Percentiles rank a stretch among this genome's conserved stretches.
These are phyloP conservation scores for Eulemur albifrons DNA, from an alignment of 2,797 vertebrate genomes.

Conservation along the genomic window DNA sequence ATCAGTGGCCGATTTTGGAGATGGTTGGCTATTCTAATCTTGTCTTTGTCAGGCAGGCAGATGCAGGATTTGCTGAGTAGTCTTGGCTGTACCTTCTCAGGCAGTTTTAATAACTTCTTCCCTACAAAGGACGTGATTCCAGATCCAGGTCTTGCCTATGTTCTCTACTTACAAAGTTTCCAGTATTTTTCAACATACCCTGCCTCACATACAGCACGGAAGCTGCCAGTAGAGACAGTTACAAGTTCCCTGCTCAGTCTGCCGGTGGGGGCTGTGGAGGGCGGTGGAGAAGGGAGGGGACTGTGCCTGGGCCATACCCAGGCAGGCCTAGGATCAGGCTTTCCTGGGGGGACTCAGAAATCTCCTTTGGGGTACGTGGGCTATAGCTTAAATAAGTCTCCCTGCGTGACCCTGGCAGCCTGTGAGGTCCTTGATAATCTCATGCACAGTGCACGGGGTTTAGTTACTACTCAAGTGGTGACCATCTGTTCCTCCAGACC, in stretches of 20 bases:
- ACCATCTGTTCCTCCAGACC: not conserved
- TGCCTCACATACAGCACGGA: not conserved
- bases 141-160: not conserved
- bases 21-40: no score
- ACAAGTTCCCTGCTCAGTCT: not conserved
- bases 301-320: not conserved
- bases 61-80: not conserved
- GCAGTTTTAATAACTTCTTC: not conserved
- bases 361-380: not conserved
- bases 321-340: not conserved
- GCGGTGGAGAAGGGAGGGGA: not conserved
- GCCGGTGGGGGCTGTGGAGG: not conserved
- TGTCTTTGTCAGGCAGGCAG: not conserved
- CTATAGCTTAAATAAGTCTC: not conserved
- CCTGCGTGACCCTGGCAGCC: not conserved
- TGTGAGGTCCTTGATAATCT: not conserved
- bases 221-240: not conserved
- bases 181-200: not conserved
- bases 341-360: not conserved
- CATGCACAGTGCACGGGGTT: not conserved
- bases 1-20: not conserved
- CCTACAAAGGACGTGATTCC: not conserved
- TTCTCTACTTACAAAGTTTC: not conserved
- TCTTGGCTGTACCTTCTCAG: not conserved
- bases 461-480: not conserved